Evolutionary conservation across 2,888 invertebrate species (phyloP), one percentile per base, ranked within the genome.

Genomic region (Heliconius erato): DNA sequence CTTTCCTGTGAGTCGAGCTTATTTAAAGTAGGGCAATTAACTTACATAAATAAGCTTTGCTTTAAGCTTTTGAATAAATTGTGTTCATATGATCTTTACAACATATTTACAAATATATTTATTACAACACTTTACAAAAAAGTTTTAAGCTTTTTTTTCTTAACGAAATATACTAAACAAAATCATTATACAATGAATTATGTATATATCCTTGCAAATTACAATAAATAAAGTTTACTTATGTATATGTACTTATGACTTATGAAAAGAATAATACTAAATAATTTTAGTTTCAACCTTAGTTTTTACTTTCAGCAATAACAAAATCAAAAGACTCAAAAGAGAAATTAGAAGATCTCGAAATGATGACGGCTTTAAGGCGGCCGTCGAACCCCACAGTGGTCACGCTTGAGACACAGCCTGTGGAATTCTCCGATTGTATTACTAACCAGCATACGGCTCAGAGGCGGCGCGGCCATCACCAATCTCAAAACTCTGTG

Each of bases 311-410:
- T 93, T 67, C 92, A 96, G 96, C 97, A 79, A 96, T 97, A 90
- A 97, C 97, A 79, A 97, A 97, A 86, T 93, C 94, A 79, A 97
- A 96, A 89, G 96, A 97, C 81, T 96, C 96, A 0, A 97, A 97
- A 85, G 97, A 97, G 87, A 97, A 97, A 71, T 88, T 97, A 32
- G 97, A 97, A 87, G 96, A 96, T 83, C 87, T 95, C 83, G 95
- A 96, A 85, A 94, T 95, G 95, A 95, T 95, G 94, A 93, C 94
- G 1, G 95, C 95, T 7, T 87, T 95, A 63, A 89, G 94, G 87
- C 91, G 93, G 84, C 91, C 93, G 11, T 93, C 94, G 26, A 93
- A 94, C 84, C 95, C 94, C 3, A 94, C 94, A 2, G 92, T 96
- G 80, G 95, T 96, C 79, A 95, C 95, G 2, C 88, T 96, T 88